phyloP scores from a whole-genome alignment of 2,888 invertebrate species.

The Callosobruchus maculatus region DNA sequence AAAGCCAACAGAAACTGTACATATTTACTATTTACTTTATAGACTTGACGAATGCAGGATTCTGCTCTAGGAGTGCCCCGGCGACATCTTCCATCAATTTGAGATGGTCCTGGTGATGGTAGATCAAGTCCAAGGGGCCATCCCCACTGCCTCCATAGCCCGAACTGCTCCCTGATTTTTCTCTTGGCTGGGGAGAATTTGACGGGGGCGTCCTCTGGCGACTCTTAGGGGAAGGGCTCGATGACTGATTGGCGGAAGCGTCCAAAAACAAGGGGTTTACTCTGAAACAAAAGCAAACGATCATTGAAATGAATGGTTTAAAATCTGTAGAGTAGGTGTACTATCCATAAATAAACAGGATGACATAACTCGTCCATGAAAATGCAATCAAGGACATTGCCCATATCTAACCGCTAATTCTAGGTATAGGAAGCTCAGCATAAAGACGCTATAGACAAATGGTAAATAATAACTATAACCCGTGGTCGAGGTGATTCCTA shows the following conservation, averaged over 20 bases:
- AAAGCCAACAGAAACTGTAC: conserved; percentile 30
- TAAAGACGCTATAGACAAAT: too few species aligned
- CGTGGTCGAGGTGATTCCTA: too few species aligned
- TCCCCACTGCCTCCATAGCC: conserved; percentile 45
- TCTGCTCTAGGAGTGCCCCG: conserved; percentile 43
- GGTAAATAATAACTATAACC: too few species aligned
- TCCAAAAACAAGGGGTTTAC: conserved; percentile 47
- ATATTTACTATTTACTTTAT: conserved; percentile 22
- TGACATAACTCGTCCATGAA: too few species aligned
- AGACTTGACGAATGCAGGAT: conserved; percentile 45
- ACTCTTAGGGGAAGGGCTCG: conserved; percentile 7
- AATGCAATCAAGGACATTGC: too few species aligned
- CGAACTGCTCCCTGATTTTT: conserved; percentile 45
- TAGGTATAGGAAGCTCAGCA: too few species aligned
- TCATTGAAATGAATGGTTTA: too few species aligned
- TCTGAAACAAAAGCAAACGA: conserved; percentile 30
- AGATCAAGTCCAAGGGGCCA: conserved; percentile 32
- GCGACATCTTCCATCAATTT: conserved; percentile 39
- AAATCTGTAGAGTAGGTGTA: too few species aligned
- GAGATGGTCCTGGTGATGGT: conserved; percentile 31
- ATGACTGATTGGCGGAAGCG: neutral
- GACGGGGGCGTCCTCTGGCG: conserved; percentile 18
- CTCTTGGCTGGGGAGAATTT: conserved; percentile 6
- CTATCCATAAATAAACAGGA: too few species aligned
- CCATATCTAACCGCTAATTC: too few species aligned